Conservation (phyloP, 37 sponge, comb jelly and placozoan genomes). For the Amphimedon queenslandica region DNA sequence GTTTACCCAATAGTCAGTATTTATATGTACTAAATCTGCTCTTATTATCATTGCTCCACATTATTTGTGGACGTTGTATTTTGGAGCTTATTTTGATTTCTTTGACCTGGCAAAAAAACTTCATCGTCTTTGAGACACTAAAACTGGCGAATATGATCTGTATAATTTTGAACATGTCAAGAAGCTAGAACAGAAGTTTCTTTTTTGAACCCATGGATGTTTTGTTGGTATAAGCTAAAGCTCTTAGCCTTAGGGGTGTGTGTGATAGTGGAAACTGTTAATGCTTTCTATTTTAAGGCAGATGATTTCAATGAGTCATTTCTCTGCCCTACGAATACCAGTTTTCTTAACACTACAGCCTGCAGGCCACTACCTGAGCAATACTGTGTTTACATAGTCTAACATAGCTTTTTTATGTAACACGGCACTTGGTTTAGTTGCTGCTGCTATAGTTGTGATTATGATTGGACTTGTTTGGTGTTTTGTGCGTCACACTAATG, state of each 20-base stretch:
- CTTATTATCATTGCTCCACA: constrained; percentile 43
- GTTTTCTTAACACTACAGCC: background rate
- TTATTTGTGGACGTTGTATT: constrained; percentile 33
- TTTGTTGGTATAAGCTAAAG: constrained; percentile 29
- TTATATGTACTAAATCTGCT: constrained; percentile 28
- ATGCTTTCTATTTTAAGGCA: background rate
- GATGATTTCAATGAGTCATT: constrained; percentile 10
- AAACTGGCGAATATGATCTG: constrained; percentile 41
- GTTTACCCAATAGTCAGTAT: constrained; percentile 25
- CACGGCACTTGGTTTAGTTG: background rate
- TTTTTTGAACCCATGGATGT: constrained; percentile 18
- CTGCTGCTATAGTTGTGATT: background rate
- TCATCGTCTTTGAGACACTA: constrained; percentile 27
- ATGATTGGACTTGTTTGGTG: constrained; percentile 34
- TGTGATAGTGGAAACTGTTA: background rate
- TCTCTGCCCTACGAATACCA: constrained; percentile 8
- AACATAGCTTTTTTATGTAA: background rate
- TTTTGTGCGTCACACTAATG: constrained; percentile 27
- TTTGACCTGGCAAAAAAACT: constrained; percentile 24
- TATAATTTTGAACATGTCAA: constrained; percentile 33
- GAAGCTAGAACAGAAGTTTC: constrained; percentile 39
- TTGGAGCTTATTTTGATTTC: constrained; percentile 40
- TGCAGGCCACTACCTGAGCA: background rate
- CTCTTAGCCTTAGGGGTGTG: background rate
- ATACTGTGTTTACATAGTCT: constrained; percentile 6